These are phyloP conservation scores for Archivesica marissinica DNA, from an alignment of 1,140 invertebrate genomes.

Conservation along the genomic window DNA sequence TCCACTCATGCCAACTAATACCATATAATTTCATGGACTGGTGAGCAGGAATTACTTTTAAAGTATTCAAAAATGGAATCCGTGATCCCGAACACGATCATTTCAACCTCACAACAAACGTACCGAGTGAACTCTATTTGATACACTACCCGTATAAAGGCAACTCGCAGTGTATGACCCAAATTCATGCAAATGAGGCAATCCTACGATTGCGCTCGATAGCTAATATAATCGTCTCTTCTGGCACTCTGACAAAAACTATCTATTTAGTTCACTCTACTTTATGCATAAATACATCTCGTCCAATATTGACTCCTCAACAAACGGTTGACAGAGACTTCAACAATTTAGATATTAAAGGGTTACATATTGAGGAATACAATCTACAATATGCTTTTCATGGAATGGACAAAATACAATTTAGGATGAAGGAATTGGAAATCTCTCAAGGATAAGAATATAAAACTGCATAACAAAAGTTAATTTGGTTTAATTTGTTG, in stretches of 20 bases:
- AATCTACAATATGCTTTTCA: too few species aligned
- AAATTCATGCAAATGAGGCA: slow-evolving; percentile 38
- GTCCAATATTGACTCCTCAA: slow-evolving; percentile 4
- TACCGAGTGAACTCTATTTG: slow-evolving; percentile 40
- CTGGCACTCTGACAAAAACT: too few species aligned
- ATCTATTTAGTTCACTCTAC: too few species aligned
- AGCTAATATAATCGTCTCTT: too few species aligned
- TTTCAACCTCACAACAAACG: slow-evolving; percentile 49
- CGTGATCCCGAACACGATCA: slow-evolving; percentile 7
- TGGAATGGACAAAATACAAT: too few species aligned
- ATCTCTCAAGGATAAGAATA: too few species aligned
- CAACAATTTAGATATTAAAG: too few species aligned
- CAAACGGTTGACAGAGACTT: not conserved
- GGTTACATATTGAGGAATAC: too few species aligned
- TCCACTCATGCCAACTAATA: slow-evolving; percentile 34
- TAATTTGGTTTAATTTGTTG: too few species aligned
- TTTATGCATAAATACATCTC: not conserved
- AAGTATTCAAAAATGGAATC: slow-evolving; percentile 36
- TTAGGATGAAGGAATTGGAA: too few species aligned
- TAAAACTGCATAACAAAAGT: too few species aligned
- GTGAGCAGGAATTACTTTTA: slow-evolving; percentile 56
- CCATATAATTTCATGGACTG: slow-evolving; percentile 43
- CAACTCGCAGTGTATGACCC: slow-evolving; percentile 16
- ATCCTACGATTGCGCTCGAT: slow-evolving; percentile 10
- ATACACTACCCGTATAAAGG: not conserved